Percentiles rank a stretch among this genome's conserved stretches.
These are phyloP conservation scores for Myotis davidii DNA, from an alignment of 2,113 vertebrate species.

Conservation along the genomic window DNA sequence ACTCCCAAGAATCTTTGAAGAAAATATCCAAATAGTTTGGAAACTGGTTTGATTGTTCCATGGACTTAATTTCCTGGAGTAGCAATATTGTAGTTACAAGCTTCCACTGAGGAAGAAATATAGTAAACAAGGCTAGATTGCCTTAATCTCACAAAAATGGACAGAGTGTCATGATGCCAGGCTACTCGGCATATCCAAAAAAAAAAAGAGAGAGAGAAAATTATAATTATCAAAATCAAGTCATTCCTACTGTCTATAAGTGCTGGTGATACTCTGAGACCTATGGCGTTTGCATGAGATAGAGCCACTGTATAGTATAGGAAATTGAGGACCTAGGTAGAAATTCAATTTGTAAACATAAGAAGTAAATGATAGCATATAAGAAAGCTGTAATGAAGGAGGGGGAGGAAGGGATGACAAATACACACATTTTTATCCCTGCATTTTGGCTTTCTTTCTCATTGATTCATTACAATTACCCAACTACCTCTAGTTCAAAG, in stretches of 20 bases:
- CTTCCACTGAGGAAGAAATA: not conserved
- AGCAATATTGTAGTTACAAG: not conserved
- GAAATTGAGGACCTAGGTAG: not conserved
- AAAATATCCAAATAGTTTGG: slow-evolving; percentile 42
- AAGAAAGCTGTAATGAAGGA: not conserved
- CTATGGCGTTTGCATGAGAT: not conserved
- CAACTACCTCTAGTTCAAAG: not conserved
- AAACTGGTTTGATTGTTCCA: not conserved
- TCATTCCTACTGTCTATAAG: not conserved
- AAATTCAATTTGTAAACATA: not conserved
- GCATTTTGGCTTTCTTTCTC: not conserved
- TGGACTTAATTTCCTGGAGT: slow-evolving; percentile 21
- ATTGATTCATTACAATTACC: not conserved
- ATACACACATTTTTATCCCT: not conserved
- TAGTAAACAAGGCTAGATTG: not conserved
- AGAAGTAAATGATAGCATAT: not conserved
- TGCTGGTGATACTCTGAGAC: not conserved
- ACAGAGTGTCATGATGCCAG: not conserved
- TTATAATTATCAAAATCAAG: not conserved
- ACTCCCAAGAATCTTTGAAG: slow-evolving; percentile 19
- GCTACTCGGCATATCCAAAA: not conserved
- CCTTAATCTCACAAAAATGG: not conserved
- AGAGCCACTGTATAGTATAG: not conserved
- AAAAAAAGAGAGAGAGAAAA: not conserved
- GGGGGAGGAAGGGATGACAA: not conserved